These are phyloP conservation scores for Heliconius cydno DNA, from an alignment of 2,888 invertebrate genomes.

Conservation along the genomic window DNA sequence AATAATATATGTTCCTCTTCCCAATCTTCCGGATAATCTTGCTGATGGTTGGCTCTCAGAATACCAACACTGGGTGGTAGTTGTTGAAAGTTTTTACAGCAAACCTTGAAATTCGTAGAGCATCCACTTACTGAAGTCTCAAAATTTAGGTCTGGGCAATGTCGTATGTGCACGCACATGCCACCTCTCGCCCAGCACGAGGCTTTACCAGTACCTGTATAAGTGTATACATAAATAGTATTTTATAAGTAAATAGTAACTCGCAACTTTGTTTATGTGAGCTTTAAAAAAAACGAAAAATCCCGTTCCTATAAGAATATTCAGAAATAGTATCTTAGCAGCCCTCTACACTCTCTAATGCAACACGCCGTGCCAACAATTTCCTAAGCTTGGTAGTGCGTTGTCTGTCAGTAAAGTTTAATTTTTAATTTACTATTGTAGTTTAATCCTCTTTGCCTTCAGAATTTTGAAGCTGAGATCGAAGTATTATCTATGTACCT, in stretches of 20 bases:
- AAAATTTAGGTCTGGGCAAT: constrained; percentile 54
- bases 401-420: too few species aligned
- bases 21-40: constrained; percentile 35
- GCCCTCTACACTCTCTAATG: too few species aligned
- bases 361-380: too few species aligned
- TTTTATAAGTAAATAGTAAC: not conserved
- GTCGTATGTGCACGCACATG: constrained; percentile 56
- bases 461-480: too few species aligned
- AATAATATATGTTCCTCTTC: not conserved
- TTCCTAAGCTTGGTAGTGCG: too few species aligned
- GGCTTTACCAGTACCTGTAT: constrained; percentile 53
- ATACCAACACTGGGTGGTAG: constrained; percentile 52
- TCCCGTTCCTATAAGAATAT: too few species aligned
- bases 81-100: constrained; percentile 55
- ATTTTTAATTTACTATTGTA: too few species aligned
- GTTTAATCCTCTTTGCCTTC: too few species aligned
- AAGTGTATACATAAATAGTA: not conserved
- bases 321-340: too few species aligned
- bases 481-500: too few species aligned
- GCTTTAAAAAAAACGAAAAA: too few species aligned
- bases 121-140: constrained; percentile 61
- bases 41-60: constrained; percentile 38
- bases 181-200: constrained; percentile 70
- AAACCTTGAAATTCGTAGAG: constrained; percentile 56
- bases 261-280: too few species aligned